These are phyloP conservation scores for Odobenus rosmarus DNA, from an alignment of 2,113 vertebrate genomes.

Conservation along the genomic window DNA sequence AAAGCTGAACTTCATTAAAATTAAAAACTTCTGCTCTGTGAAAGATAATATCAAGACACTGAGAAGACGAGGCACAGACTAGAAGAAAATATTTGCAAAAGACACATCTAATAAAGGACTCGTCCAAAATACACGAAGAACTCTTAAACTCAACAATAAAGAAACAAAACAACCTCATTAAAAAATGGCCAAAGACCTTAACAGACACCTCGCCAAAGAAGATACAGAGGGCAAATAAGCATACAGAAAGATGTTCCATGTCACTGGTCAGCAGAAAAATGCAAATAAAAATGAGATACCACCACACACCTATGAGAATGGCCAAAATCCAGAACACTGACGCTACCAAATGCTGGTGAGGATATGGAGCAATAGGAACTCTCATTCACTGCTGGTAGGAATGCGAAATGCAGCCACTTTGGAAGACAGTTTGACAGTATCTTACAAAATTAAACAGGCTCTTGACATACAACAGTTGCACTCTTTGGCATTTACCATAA, in stretches of 20 bases:
- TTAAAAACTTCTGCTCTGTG: background rate
- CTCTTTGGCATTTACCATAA: background rate
- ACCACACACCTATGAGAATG: background rate
- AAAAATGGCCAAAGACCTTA: background rate
- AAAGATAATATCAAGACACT: background rate
- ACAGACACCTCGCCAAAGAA: background rate
- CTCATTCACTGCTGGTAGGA: background rate
- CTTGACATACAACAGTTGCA: background rate
- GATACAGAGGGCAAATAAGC: background rate
- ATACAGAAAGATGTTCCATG: background rate
- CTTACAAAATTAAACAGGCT: background rate
- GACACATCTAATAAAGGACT: background rate
- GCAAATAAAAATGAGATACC: background rate
- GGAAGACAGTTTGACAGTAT: background rate
- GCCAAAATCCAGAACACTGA: background rate
- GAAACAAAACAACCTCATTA: background rate
- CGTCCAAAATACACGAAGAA: background rate
- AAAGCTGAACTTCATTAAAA: constrained; percentile 9
- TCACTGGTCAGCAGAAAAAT: background rate
- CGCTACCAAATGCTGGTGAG: background rate
- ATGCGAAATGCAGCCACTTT: background rate
- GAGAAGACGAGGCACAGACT: background rate
- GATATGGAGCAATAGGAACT: background rate
- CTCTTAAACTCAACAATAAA: background rate
- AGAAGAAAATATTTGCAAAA: constrained; percentile 1